These are phyloP conservation scores for Coturnix japonica DNA, from an alignment of 2,113 vertebrate species.

Conservation along the genomic window DNA sequence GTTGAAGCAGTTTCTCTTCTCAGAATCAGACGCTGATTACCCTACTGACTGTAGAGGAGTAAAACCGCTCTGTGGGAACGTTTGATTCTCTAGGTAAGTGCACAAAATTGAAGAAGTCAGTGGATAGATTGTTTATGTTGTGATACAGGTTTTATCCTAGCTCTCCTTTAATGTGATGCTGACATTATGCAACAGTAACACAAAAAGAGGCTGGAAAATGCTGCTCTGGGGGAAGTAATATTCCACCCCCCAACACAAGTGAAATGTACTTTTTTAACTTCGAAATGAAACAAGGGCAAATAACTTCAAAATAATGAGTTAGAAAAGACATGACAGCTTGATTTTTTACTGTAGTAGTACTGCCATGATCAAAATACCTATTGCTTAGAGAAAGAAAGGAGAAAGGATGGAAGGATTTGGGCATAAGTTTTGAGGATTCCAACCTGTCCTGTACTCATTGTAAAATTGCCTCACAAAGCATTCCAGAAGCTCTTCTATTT, in stretches of 20 bases:
- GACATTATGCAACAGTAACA: not conserved
- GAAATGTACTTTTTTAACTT: not conserved
- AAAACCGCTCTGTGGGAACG: not conserved
- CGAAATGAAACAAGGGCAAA: not conserved
- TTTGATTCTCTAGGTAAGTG: constrained; percentile 61
- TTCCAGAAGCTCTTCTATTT: not conserved
- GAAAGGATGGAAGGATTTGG: not conserved
- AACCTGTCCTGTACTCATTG: not conserved
- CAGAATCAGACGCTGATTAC: not conserved
- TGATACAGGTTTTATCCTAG: not conserved
- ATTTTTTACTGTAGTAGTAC: not conserved
- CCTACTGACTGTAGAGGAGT: accelerated
- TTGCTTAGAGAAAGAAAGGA: not conserved
- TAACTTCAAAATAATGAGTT: not conserved
- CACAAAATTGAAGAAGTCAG: not conserved
- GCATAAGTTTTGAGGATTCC: not conserved
- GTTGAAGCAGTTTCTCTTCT: constrained; percentile 53
- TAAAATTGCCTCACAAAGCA: not conserved
- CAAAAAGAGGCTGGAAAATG: not conserved
- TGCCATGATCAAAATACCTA: not conserved
- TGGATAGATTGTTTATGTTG: not conserved
- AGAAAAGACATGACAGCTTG: not conserved
- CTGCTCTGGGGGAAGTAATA: not conserved
- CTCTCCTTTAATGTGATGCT: not conserved
- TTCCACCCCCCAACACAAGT: not conserved